phyloP scores from a whole-genome alignment of 2,113 vertebrate species.

The Hippocampus comes region DNA sequence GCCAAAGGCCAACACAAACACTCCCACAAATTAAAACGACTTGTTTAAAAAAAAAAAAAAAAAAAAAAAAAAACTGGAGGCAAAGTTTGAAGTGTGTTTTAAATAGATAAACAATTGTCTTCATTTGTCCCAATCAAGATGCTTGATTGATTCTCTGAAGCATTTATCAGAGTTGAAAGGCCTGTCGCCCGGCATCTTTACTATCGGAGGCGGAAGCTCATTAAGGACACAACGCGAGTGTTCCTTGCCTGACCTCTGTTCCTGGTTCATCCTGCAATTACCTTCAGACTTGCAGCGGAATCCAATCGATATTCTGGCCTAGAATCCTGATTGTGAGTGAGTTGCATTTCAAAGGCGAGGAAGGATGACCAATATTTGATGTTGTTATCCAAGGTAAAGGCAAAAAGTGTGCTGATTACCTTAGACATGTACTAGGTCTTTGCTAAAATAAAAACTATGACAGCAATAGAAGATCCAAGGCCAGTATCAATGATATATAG shows the following conservation, averaged over 20 bases:
- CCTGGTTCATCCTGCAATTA: conserved; percentile 44
- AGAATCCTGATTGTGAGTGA: neutral
- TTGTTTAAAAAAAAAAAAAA: conserved; percentile 5
- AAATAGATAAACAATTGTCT: conserved; percentile 34
- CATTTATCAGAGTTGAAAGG: conserved; percentile 34
- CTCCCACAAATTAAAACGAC: conserved; percentile 46
- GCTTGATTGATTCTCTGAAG: conserved; percentile 26
- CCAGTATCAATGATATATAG: neutral
- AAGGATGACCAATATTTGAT: neutral
- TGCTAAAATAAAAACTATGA: neutral
- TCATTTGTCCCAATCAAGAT: conserved; percentile 39
- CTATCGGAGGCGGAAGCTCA: conserved; percentile 43
- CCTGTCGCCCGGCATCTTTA: conserved; percentile 10
- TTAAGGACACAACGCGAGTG: conserved; percentile 42
- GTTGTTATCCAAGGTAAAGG: neutral
- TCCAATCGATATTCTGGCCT: conserved; percentile 46
- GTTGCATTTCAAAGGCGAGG: neutral
- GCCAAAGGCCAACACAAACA: conserved; percentile 12
- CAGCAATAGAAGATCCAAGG: neutral
- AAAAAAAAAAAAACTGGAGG: neutral
- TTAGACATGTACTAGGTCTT: neutral
- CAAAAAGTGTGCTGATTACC: neutral
- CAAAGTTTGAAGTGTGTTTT: conserved; percentile 26
- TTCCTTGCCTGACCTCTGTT: conserved; percentile 31
- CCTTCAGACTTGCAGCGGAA: conserved; percentile 30